Percentiles rank a stretch among this genome's conserved stretches.
Evolutionary conservation across 2,888 invertebrate species (phyloP).

Genomic region (Sialis lutaria): DNA sequence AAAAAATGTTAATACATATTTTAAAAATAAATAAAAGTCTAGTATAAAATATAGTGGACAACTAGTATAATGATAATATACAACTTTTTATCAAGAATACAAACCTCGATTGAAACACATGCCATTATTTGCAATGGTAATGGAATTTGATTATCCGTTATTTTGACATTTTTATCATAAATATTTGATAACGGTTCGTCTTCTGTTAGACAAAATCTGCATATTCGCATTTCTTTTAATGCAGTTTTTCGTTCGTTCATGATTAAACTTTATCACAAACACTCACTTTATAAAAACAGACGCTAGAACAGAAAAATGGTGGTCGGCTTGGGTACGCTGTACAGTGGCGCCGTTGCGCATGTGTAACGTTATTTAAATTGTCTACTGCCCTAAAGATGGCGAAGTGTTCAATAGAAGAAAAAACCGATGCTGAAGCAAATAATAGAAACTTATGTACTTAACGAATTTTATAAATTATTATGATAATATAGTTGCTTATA

Average conservation of each 20-base stretch:
- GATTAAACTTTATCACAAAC: background rate
- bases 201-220: constrained; percentile 56
- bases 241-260: constrained; percentile 34
- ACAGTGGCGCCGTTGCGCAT: background rate
- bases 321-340: constrained; percentile 18
- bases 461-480: too few species aligned
- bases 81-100: constrained; percentile 13
- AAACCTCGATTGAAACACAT: constrained; percentile 59
- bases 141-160: constrained; percentile 40
- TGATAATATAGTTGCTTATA: too few species aligned
- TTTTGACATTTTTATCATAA: constrained; percentile 37
- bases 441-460: too few species aligned
- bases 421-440: too few species aligned
- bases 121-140: constrained; percentile 61
- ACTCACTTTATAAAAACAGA: background rate
- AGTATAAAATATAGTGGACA: background rate
- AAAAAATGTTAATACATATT: background rate
- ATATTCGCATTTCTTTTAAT: constrained; percentile 44
- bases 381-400: too few species aligned
- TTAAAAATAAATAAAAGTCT: background rate
- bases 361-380: background rate
- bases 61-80: too few species aligned
- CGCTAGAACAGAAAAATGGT: constrained; percentile 16
- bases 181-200: constrained; percentile 44
- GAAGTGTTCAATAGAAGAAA: too few species aligned